These are phyloP conservation scores for Sebastes vulpes DNA, from an alignment of 2,797 vertebrate genomes.

Conservation along the genomic window DNA sequence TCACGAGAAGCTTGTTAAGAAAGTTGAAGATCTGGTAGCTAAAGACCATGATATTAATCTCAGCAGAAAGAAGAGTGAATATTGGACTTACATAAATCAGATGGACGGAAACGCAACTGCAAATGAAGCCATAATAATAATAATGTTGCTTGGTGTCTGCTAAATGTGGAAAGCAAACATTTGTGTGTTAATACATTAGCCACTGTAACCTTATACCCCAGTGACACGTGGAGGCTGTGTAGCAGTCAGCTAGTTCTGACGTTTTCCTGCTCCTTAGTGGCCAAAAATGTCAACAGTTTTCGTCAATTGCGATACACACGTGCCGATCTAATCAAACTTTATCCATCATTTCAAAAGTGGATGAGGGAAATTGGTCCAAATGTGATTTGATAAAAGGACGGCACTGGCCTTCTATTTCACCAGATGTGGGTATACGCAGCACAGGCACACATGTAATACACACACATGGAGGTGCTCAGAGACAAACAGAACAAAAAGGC, in stretches of 20 bases:
- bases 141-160: neutral
- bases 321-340: neutral
- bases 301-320: no score
- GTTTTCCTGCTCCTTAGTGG: neutral
- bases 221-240: neutral
- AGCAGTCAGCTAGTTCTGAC: neutral
- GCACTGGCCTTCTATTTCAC: neutral
- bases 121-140: neutral
- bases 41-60: neutral
- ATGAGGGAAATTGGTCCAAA: neutral
- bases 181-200: neutral
- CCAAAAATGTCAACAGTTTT: neutral
- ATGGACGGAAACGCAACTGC: neutral
- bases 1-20: fast-evolving
- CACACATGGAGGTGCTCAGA: neutral
- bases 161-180: neutral
- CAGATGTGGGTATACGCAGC: neutral
- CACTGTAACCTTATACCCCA: neutral
- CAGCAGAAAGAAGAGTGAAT: neutral
- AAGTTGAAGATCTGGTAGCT: neutral
- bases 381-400: neutral
- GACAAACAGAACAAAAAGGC: constrained; percentile 74
- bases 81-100: neutral
- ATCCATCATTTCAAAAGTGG: neutral
- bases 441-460: neutral